Evolutionary conservation across 2,888 invertebrate genomes (phyloP).

Genomic region (Sinodicranocentrus sp.): DNA sequence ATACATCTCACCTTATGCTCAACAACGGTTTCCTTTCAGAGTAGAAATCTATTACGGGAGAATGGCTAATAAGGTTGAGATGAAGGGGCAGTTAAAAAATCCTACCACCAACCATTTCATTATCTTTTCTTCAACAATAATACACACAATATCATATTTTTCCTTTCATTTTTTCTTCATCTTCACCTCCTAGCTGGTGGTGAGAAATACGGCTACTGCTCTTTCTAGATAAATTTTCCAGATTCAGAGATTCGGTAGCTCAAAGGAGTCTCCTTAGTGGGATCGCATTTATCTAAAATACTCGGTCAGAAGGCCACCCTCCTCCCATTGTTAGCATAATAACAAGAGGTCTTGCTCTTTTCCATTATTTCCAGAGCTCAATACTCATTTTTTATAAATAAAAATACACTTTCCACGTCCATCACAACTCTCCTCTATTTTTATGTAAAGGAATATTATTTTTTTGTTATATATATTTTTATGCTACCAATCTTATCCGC

Average conservation of each 20-base stretch:
- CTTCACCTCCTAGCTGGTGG: slow-evolving; percentile 52
- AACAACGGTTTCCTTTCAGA: too few species aligned
- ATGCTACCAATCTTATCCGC: too few species aligned
- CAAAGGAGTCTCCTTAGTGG: slow-evolving; percentile 18
- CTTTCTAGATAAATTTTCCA: slow-evolving; percentile 12
- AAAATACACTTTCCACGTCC: background rate
- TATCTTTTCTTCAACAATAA: background rate
- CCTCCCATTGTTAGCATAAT: slow-evolving; percentile 59
- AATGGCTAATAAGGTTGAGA: too few species aligned
- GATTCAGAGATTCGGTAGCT: slow-evolving; percentile 52
- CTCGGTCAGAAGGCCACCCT: slow-evolving; percentile 62
- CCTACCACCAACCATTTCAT: slow-evolving; percentile 4
- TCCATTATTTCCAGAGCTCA: slow-evolving; percentile 15
- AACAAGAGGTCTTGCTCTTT: slow-evolving; percentile 39
- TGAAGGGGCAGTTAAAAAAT: background rate
- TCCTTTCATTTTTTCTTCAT: background rate
- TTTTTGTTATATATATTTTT: too few species aligned
- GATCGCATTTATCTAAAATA: slow-evolving; percentile 55
- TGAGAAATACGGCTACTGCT: slow-evolving; percentile 41
- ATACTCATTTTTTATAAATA: background rate
- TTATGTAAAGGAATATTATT: too few species aligned
- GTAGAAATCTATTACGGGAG: too few species aligned
- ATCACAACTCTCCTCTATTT: background rate
- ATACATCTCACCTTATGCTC: too few species aligned
- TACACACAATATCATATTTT: background rate